Base-by-base conservation (phyloP, 2,113 vertebrate species). In the Ibidorhyncha struthersii region DNA sequence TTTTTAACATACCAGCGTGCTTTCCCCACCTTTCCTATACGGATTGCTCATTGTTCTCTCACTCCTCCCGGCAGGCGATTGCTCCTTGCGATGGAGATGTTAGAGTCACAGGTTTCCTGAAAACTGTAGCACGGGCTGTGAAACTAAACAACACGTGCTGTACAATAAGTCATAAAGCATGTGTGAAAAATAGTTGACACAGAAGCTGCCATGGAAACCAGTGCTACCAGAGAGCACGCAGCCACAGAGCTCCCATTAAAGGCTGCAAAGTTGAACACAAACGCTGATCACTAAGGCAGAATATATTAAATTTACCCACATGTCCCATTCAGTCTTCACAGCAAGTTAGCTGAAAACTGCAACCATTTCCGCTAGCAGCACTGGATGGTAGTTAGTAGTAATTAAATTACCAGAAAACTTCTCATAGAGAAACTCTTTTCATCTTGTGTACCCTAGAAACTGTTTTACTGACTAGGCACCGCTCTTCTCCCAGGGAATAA, bases 171-270 rank as follows among this genome's bases (percentile, higher is more conserved):
- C 81, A 96, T 93, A 95, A 95, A 97, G 83, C 89, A 95, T 61
- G 77, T 95, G 95, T 94, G 92, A 96, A 87, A 91, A 95, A 83
- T 16, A 92, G 81, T 91, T 77, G 91, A 93, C 94, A 96, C 79
- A 84, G 82, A 79, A 82, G 76, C 82, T 96, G 89, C 83, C 93
- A 90, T 91, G 90, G 96, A 96, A 96, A 95, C 94, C 66, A 82
- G 56, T 52, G 76, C 95, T 96, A 87, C 94, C 21, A 96, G 81
- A 96, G 89, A 34, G 6, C 73, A 62, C 3, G 1, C 34, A 71
- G 87, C 61, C 94, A 73, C 92, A 96, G 70, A 93, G 92, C 94
- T 95, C 95, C 45, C 89, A 93, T 96, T 94, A 95, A 92, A 85
- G 80, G 59, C 93, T 93, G 86, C 79, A 92, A 87, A 93, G 88